Conservation (phyloP, 1,140 invertebrate genomes). For the Drosophila repletoides region DNA sequence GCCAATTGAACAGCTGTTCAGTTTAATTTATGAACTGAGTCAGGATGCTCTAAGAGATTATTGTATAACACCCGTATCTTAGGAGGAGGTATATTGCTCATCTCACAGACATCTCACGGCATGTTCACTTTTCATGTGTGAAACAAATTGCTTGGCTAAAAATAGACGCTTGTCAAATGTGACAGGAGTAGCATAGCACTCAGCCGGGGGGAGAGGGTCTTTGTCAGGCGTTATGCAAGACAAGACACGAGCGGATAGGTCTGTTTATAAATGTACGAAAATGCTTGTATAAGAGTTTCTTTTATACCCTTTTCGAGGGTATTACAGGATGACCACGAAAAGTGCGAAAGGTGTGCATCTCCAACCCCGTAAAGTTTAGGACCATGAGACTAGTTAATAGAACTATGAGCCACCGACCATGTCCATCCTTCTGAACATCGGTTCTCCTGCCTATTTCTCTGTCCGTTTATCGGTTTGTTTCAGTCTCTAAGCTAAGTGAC, state of each 20-base stretch:
- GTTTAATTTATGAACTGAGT: slow-evolving; percentile 19
- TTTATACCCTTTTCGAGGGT: too few species aligned
- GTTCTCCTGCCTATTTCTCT: background rate
- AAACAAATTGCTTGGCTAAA: slow-evolving; percentile 19
- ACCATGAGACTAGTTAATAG: too few species aligned
- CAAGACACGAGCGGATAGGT: background rate
- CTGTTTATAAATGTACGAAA: slow-evolving; percentile 2
- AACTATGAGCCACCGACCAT: too few species aligned
- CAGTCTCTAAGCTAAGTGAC: too few species aligned
- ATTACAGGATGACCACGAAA: too few species aligned
- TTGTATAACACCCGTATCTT: too few species aligned
- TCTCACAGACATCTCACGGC: background rate
- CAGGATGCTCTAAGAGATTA: background rate
- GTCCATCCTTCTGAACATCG: too few species aligned
- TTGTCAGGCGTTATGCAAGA: slow-evolving; percentile 19
- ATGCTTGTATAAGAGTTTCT: background rate
- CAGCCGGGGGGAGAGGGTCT: background rate
- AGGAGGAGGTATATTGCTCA: too few species aligned
- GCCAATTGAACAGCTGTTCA: slow-evolving; percentile 23
- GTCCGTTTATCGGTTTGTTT: too few species aligned
- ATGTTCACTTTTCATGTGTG: background rate
- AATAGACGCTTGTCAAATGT: slow-evolving; percentile 38
- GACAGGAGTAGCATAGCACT: slow-evolving; percentile 9
- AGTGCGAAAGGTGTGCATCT: too few species aligned
- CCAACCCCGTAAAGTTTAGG: too few species aligned